A percentile compares a stretch with the other conserved stretches of the same genome.
phyloP scores from a whole-genome alignment of 1,140 invertebrate species.

The Drosophila jambulina region DNA sequence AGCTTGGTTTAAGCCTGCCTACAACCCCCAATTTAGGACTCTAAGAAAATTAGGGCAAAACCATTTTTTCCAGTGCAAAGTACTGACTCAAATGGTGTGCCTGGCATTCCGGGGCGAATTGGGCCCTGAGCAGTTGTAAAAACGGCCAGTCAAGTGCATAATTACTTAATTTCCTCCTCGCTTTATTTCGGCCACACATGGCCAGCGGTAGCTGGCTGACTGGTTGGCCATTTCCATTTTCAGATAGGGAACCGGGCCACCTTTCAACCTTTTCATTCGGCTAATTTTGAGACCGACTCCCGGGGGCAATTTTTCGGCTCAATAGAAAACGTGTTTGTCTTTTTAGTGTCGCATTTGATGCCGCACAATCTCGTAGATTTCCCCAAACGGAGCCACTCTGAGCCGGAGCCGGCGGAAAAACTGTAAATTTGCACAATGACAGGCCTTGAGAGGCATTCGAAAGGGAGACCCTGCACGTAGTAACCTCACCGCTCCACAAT shows the following conservation, averaged over 20 bases:
- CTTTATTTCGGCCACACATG: slow-evolving; percentile 46
- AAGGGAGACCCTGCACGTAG: slow-evolving; percentile 70
- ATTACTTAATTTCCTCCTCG: slow-evolving; percentile 74
- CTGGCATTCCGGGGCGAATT: slow-evolving; percentile 27
- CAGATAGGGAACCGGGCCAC: slow-evolving; percentile 25
- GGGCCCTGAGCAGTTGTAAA: slow-evolving; percentile 48
- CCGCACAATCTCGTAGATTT: slow-evolving; percentile 75
- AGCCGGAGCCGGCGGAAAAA: slow-evolving; percentile 46
- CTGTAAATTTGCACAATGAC: slow-evolving; percentile 78
- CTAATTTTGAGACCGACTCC: slow-evolving; percentile 51
- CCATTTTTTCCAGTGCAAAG: slow-evolving; percentile 14
- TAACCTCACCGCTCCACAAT: slow-evolving; percentile 56
- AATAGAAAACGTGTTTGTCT: slow-evolving; percentile 71
- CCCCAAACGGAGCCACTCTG: slow-evolving; percentile 60
- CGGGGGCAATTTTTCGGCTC: slow-evolving; percentile 42
- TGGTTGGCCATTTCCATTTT: slow-evolving; percentile 20
- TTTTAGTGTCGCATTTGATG: slow-evolving; percentile 72
- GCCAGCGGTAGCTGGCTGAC: slow-evolving; percentile 17
- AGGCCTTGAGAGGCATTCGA: slow-evolving; percentile 54
- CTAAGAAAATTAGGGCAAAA: too few species aligned
- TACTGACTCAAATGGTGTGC: slow-evolving; percentile 60
- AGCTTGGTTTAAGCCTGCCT: too few species aligned
- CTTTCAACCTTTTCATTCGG: slow-evolving; percentile 57
- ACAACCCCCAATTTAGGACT: too few species aligned
- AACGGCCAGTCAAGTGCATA: slow-evolving; percentile 79